Evolutionary conservation across 2,888 invertebrate species (phyloP).

Genomic region (Aleiodes leptofemur): DNA sequence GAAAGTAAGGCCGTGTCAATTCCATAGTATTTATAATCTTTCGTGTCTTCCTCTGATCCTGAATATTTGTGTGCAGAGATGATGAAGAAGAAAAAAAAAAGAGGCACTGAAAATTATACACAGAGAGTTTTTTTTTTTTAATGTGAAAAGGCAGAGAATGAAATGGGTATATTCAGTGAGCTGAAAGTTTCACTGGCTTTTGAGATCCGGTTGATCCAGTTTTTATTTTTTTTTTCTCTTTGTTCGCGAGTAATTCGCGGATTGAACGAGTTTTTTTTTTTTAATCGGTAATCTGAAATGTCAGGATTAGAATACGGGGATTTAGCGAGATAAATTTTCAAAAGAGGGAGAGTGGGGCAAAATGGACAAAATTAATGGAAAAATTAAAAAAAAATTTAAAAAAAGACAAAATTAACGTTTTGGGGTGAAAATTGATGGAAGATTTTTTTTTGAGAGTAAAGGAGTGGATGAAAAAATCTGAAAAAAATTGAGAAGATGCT

Average conservation of each 20-base stretch:
- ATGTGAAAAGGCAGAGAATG: background rate
- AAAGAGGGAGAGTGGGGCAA: too few species aligned
- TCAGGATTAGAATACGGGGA: slow-evolving; percentile 23
- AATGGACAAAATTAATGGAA: too few species aligned
- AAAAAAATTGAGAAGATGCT: too few species aligned
- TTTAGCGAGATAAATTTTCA: background rate
- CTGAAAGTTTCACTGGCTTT: slow-evolving; percentile 50
- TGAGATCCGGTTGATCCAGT: slow-evolving; percentile 60
- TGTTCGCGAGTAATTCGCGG: background rate
- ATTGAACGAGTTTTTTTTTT: background rate
- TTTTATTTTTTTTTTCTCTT: slow-evolving; percentile 48
- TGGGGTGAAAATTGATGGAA: too few species aligned
- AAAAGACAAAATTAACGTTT: too few species aligned
- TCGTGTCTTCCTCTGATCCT: background rate
- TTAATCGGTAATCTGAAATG: background rate
- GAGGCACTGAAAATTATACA: background rate
- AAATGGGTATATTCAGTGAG: slow-evolving; percentile 36
- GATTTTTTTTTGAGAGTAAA: too few species aligned
- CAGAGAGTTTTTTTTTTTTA: background rate
- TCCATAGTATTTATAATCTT: slow-evolving; percentile 4
- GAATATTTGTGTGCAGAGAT: background rate
- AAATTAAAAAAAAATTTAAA: too few species aligned
- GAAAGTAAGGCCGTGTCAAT: slow-evolving; percentile 65
- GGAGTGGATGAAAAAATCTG: too few species aligned
- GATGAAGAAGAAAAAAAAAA: background rate